Evolutionary conservation across 2,113 vertebrate genomes (phyloP).

Genomic region (Anguilla japonica): DNA sequence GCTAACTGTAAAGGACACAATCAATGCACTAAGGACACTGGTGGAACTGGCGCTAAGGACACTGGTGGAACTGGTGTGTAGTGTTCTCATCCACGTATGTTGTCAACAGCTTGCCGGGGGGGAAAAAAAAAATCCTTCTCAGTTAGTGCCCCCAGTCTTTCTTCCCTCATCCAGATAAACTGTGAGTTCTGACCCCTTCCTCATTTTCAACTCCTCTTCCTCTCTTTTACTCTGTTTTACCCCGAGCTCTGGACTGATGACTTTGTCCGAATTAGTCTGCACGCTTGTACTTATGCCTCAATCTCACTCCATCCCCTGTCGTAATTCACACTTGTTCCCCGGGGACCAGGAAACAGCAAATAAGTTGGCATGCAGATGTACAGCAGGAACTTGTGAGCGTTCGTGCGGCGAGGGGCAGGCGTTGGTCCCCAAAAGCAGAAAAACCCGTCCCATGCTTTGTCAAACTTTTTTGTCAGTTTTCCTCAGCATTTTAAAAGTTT

Average conservation of each 20-base stretch:
- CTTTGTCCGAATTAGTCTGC: neutral
- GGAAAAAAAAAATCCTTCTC: neutral
- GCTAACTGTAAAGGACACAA: neutral
- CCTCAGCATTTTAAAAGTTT: neutral
- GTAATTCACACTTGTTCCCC: neutral
- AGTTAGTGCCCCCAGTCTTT: neutral
- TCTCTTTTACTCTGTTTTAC: neutral
- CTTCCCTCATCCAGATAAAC: neutral
- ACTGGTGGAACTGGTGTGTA: neutral
- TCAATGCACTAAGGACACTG: neutral
- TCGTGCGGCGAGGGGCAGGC: neutral
- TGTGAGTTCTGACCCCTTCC: neutral
- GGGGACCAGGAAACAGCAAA: neutral
- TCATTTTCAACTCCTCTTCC: neutral
- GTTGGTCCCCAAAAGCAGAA: neutral
- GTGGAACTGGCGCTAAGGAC: neutral
- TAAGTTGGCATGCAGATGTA: neutral
- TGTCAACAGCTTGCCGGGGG: neutral
- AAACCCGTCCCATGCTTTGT: neutral
- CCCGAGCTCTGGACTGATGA: neutral
- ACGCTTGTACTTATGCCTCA: neutral
- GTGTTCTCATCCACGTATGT: neutral
- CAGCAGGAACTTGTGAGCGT: neutral
- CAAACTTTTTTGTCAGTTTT: neutral
- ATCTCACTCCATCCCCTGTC: neutral